A percentile compares a stretch with the other conserved stretches of the same genome.
Conservation (phyloP, 2,888 invertebrate genomes). For the Oithona nana region DNA sequence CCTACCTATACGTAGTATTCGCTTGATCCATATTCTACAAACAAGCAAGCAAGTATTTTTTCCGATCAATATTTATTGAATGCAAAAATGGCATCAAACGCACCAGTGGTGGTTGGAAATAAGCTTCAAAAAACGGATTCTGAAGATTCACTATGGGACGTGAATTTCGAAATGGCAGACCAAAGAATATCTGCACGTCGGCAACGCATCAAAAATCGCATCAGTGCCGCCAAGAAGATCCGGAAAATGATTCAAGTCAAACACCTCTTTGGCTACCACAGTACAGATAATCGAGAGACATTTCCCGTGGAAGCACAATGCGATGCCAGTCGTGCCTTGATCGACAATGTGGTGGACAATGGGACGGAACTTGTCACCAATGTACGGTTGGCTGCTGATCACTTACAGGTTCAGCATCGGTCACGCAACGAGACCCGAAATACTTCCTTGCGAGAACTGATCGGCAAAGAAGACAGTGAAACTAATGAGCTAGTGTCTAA, state of each 20-base stretch:
- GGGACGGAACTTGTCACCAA: conserved; percentile 3
- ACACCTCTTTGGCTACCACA: conserved; percentile 4
- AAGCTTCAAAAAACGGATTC: not conserved
- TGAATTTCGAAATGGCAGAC: not conserved
- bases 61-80: too few relatives aligned
- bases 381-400: conserved; percentile 8
- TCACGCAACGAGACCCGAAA: not conserved
- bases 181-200: conserved; percentile 3
- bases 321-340: not conserved
- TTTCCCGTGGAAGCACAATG: conserved; percentile 9
- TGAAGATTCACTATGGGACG: conserved; percentile 1
- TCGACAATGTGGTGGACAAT: not conserved
- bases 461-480: not conserved
- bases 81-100: too few relatives aligned
- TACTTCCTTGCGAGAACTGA: not conserved
- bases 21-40: too few relatives aligned
- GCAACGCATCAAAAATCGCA: conserved; percentile 1
- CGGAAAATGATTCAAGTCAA: conserved; percentile 8
- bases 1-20: too few relatives aligned
- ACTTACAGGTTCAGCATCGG: conserved; percentile 6
- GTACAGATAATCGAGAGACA: not conserved
- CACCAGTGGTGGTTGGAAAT: too few relatives aligned
- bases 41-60: too few relatives aligned
- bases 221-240: not conserved
- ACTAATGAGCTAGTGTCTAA: not conserved